phyloP scores from a whole-genome alignment of 2,888 invertebrate genomes.

The Labia minor region DNA sequence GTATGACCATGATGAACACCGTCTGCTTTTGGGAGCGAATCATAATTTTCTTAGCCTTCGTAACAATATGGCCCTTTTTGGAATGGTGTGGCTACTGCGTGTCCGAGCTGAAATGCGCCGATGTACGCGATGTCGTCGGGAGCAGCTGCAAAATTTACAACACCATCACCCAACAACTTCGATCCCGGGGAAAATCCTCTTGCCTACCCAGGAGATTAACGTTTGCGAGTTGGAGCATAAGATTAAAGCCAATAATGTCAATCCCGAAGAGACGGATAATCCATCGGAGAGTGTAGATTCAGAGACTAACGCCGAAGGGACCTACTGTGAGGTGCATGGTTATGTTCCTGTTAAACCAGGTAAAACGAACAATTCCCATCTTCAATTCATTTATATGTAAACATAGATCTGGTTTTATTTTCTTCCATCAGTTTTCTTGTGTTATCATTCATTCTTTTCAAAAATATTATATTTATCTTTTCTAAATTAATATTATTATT shows the following conservation, averaged over 20 bases:
- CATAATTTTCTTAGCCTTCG: background rate
- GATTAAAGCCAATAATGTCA: background rate
- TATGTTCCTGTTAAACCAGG: constrained; percentile 46
- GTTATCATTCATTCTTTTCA: no score
- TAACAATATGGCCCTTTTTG: constrained; percentile 72
- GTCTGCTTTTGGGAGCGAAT: background rate
- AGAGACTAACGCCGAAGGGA: constrained; percentile 35
- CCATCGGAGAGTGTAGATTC: constrained; percentile 31
- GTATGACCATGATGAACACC: constrained; percentile 8
- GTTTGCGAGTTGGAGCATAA: constrained; percentile 24
- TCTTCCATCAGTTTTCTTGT: no score
- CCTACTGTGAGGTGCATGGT: constrained; percentile 49
- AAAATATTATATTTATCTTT: no score
- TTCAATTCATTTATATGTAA: no score
- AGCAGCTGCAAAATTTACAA: constrained; percentile 36
- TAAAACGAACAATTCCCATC: constrained; percentile 33
- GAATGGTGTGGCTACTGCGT: constrained; percentile 73
- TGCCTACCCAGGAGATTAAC: constrained; percentile 16
- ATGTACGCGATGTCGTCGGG: constrained; percentile 57
- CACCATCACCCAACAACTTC: constrained; percentile 31
- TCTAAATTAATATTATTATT: no score
- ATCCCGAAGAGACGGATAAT: background rate
- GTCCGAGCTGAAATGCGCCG: constrained; percentile 69
- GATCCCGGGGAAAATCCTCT: constrained; percentile 20
- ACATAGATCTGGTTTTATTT: no score